Conservation (phyloP, 2,113 vertebrate species). For the Theristicus caerulescens region DNA sequence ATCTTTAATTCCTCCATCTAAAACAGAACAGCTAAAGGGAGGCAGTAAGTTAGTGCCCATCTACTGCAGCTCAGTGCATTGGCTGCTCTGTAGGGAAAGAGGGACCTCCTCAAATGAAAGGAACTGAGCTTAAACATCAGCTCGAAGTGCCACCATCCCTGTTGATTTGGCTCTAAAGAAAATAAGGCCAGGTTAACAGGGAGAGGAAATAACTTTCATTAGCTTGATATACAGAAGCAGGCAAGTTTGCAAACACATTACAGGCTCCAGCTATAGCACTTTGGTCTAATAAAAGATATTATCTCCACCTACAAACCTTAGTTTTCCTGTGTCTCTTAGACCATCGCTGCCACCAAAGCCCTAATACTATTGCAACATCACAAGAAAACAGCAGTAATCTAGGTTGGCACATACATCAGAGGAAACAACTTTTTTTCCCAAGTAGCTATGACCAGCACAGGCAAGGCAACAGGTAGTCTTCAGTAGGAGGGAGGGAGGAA, state of each 20-base stretch:
- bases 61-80: neutral
- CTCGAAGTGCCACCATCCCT: neutral
- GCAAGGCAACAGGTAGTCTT: neutral
- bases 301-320: neutral
- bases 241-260: neutral
- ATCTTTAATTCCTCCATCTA: neutral
- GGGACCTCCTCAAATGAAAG: neutral
- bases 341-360: neutral
- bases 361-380: accelerated
- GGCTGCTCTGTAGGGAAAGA: neutral
- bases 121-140: neutral
- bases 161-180: neutral
- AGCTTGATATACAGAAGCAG: neutral
- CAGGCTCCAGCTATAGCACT: neutral
- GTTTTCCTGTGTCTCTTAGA: neutral
- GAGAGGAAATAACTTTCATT: neutral
- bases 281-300: neutral
- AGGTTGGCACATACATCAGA: neutral
- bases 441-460: neutral
- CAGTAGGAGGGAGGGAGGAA: neutral
- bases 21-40: neutral
- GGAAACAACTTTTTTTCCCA: neutral
- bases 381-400: neutral
- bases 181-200: neutral
- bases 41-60: neutral